A percentile compares a stretch with the other conserved stretches of the same genome.
Conservation (phyloP, 2,797 vertebrate genomes). For the Nothura maculosa region DNA sequence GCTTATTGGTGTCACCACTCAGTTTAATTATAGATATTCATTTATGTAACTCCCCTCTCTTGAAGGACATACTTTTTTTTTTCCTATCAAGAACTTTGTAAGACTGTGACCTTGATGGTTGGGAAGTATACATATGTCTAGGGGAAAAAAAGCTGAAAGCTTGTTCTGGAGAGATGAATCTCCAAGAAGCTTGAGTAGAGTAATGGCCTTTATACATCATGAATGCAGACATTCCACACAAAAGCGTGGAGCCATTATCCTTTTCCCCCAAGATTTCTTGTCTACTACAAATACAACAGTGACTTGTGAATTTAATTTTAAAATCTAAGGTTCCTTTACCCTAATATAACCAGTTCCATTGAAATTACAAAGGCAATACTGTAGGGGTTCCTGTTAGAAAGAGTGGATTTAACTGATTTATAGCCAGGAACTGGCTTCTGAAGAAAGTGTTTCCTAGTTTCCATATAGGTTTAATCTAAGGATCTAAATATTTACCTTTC, state of each 20-base stretch:
- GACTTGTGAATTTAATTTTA: constrained; percentile 32
- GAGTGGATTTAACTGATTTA: background rate
- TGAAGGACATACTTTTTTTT: background rate
- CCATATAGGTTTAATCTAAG: background rate
- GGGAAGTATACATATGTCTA: background rate
- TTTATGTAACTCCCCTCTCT: background rate
- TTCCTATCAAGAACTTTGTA: background rate
- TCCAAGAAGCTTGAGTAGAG: background rate
- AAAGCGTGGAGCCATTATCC: background rate
- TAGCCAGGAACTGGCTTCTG: background rate
- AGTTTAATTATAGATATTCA: background rate
- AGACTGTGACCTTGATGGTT: background rate
- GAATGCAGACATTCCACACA: background rate
- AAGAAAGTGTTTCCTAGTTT: background rate
- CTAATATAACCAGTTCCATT: background rate
- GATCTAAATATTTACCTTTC: background rate
- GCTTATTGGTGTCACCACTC: background rate
- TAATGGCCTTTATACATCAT: background rate
- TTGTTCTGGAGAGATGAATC: background rate
- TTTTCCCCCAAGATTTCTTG: background rate
- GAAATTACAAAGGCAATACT: background rate
- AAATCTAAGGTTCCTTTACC: constrained; percentile 10
- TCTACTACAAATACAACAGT: constrained; percentile 11
- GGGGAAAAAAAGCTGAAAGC: background rate
- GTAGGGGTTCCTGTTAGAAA: background rate